A percentile compares a stretch with the other conserved stretches of the same genome.
These are phyloP conservation scores for Augiades crinisus DNA, from an alignment of 2,888 invertebrate genomes.

Conservation along the genomic window DNA sequence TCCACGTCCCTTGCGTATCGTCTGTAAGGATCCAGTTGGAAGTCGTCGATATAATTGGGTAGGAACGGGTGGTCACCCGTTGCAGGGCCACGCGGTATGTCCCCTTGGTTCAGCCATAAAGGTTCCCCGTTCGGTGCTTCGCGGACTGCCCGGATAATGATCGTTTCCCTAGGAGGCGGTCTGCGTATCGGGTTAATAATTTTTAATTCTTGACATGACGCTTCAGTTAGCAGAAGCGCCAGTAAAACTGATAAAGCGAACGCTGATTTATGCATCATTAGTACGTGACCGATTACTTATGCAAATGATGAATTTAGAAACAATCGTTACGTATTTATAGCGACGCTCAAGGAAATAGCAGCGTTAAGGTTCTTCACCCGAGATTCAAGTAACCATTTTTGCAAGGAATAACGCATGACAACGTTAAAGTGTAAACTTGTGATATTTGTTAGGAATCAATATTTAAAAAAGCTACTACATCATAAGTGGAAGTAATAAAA, in stretches of 20 bases:
- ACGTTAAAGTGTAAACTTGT: not conserved
- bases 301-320: not conserved
- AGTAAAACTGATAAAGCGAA: constrained; percentile 32
- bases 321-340: constrained; percentile 28
- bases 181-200: constrained; percentile 40
- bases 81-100: constrained; percentile 37
- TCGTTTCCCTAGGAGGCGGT: constrained; percentile 33
- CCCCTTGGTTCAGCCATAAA: constrained; percentile 36
- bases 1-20: constrained; percentile 43
- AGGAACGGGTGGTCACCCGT: constrained; percentile 39
- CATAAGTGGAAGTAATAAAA: too few species aligned
- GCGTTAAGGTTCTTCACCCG: constrained; percentile 32
- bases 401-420: not conserved
- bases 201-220: constrained; percentile 32
- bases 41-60: constrained; percentile 41
- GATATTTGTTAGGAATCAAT: too few species aligned
- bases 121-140: constrained; percentile 36
- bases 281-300: not conserved
- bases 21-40: constrained; percentile 39
- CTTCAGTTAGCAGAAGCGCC: constrained; percentile 35
- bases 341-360: constrained; percentile 26
- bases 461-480: too few species aligned
- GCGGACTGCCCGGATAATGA: constrained; percentile 38
- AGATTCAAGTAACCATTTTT: not conserved
- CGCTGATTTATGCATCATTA: constrained; percentile 34